Conservation (phyloP, 1,140 invertebrate genomes). For the Hermatobates lingyangjiaoensis region DNA sequence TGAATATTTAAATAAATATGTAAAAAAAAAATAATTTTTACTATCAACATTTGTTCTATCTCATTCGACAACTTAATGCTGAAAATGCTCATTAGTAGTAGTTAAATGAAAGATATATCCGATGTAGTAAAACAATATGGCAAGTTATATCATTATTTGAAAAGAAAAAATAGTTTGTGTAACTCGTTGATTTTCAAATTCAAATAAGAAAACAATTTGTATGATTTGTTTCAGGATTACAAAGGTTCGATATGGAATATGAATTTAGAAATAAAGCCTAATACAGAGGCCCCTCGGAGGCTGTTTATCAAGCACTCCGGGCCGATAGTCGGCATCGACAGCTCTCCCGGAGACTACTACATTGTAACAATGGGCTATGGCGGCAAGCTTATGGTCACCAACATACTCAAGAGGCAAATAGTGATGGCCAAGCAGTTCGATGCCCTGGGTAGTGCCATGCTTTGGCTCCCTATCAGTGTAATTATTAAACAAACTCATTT, state of each 20-base stretch:
- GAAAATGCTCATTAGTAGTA: no score
- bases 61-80: no score
- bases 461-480: neutral
- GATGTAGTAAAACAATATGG: no score
- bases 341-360: neutral
- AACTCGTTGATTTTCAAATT: no score
- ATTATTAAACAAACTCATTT: no score
- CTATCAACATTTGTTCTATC: no score
- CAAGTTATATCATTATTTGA: no score
- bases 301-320: neutral
- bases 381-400: neutral
- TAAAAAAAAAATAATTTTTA: no score
- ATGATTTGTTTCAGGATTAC: neutral
- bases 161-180: no score
- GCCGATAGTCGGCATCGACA: neutral
- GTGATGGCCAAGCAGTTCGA: neutral
- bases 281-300: neutral
- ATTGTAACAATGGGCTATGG: neutral
- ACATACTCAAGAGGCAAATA: neutral
- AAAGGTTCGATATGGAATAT: neutral
- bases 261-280: neutral
- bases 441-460: neutral
- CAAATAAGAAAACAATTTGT: no score
- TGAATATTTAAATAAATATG: no score
- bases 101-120: no score